These are phyloP conservation scores for Dasypogon diadema DNA, from an alignment of 2,888 invertebrate genomes.

Conservation along the genomic window DNA sequence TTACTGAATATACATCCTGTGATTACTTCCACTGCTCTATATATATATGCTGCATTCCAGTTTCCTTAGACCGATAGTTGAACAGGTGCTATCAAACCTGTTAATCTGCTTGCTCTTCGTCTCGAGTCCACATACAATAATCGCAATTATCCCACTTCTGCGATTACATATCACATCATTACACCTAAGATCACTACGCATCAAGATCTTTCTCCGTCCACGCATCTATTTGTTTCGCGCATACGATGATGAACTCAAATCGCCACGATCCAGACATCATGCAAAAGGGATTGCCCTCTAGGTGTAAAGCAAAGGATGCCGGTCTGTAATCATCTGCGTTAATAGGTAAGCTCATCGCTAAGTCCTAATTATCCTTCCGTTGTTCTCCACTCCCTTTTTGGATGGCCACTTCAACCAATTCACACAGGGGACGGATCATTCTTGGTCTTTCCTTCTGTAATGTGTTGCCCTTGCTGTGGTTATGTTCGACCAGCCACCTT, in stretches of 20 bases:
- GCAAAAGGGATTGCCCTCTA: conserved; percentile 63
- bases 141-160: conserved; percentile 37
- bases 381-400: conserved; percentile 13
- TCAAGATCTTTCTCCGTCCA: conserved; percentile 19
- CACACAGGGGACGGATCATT: background rate
- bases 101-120: background rate
- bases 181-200: conserved; percentile 20
- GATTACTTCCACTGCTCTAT: too few species aligned
- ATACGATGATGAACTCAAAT: conserved; percentile 12
- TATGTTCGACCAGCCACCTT: conserved; percentile 9
- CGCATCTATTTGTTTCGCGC: conserved; percentile 39
- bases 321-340: conserved; percentile 69
- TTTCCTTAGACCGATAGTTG: too few species aligned
- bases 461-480: too few species aligned
- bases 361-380: conserved; percentile 53
- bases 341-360: conserved; percentile 55
- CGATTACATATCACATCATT: conserved; percentile 40
- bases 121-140: conserved; percentile 21
- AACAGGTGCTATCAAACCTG: conserved; percentile 4
- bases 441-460: background rate
- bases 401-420: conserved; percentile 10
- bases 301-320: conserved; percentile 70
- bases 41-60: too few species aligned
- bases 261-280: conserved; percentile 46
- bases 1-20: too few species aligned